These are phyloP conservation scores for Poecilia gillii DNA, from an alignment of 2,797 vertebrate genomes.

Conservation along the genomic window DNA sequence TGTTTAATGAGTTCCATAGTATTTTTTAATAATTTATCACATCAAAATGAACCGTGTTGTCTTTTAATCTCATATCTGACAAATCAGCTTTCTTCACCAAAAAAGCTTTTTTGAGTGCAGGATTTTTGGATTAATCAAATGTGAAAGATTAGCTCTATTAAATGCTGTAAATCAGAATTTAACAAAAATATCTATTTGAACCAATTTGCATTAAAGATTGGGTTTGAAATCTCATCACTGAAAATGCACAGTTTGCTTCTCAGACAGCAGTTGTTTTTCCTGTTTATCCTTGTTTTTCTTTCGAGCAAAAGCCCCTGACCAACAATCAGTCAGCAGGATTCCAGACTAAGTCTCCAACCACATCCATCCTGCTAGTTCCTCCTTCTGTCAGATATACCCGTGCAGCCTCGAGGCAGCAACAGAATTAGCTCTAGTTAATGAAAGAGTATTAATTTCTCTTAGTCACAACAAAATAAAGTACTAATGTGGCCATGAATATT, in stretches of 20 bases:
- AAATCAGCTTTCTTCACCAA: constrained; percentile 19
- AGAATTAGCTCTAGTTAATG: constrained; percentile 80
- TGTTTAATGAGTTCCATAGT: constrained; percentile 11
- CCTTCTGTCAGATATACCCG: constrained; percentile 64
- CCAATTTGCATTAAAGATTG: constrained; percentile 39
- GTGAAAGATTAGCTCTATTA: constrained; percentile 30
- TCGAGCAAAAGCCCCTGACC: constrained; percentile 53
- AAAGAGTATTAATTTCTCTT: constrained; percentile 81
- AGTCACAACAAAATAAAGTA: constrained; percentile 85
- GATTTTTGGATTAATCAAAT: constrained; percentile 25
- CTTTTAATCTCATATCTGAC: constrained; percentile 17
- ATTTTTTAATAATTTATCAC: constrained; percentile 38
- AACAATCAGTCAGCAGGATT: constrained; percentile 72
- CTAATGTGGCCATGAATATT: constrained; percentile 84
- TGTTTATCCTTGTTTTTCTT: constrained; percentile 44
- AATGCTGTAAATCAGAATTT: constrained; percentile 48
- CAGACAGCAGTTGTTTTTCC: constrained; percentile 22
- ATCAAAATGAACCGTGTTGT: constrained; percentile 26
- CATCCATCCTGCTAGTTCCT: constrained; percentile 72
- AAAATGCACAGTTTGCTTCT: background rate
- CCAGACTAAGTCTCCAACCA: constrained; percentile 76
- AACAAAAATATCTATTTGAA: constrained; percentile 38
- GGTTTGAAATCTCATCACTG: background rate
- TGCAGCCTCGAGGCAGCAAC: constrained; percentile 60
- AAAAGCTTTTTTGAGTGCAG: background rate